These are phyloP conservation scores for Macquaria australasica DNA, from an alignment of 2,113 vertebrate genomes.

Conservation along the genomic window DNA sequence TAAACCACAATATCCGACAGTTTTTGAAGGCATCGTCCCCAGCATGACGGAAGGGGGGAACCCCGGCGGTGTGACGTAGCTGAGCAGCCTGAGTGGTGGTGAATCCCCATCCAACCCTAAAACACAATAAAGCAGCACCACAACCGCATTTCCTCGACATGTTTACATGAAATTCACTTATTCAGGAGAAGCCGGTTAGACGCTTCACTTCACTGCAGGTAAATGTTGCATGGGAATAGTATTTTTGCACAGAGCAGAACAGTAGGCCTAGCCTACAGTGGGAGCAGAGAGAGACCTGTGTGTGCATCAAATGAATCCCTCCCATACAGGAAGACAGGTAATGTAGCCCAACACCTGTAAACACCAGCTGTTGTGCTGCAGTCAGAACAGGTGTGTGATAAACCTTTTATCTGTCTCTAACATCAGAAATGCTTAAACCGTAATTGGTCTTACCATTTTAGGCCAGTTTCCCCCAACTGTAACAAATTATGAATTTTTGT, in stretches of 20 bases:
- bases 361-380: no score
- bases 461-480: not conserved
- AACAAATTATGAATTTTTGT: not conserved
- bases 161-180: not conserved
- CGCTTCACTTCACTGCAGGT: not conserved
- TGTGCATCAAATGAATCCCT: not conserved
- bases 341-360: not conserved
- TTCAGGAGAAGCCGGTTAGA: not conserved
- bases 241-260: not conserved
- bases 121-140: conserved; percentile 2
- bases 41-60: conserved; percentile 64
- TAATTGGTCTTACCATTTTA: no score
- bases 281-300: no score
- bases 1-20: not conserved
- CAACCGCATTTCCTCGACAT: no score
- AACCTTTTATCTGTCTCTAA: not conserved
- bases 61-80: conserved; percentile 72
- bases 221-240: not conserved
- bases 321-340: conserved; percentile 18
- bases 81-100: conserved; percentile 46
- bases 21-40: conserved; percentile 39
- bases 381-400: conserved; percentile 17
- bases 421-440: not conserved
- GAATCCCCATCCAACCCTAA: conserved; percentile 64
- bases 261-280: no score